Base-by-base conservation (phyloP, 2,113 vertebrate genomes). In the Beaufortia kweichowensis region DNA sequence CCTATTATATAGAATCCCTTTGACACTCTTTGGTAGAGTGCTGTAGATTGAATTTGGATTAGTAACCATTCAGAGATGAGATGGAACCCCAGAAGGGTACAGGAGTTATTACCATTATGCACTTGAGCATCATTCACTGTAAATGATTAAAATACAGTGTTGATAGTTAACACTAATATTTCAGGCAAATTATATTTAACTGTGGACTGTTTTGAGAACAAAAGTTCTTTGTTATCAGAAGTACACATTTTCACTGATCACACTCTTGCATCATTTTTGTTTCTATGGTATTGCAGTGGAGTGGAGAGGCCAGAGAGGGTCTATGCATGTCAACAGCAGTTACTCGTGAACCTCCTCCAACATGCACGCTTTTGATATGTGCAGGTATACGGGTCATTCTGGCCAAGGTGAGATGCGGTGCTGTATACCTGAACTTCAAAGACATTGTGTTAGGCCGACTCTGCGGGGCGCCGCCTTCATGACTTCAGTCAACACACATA, bases 321-420 rank as follows among this genome's bases (percentile, higher is more conserved):
- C 31, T 57, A 14, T 82, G 31, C 43, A 33, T 3, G 17, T 63
- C 28, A 59, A 57, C 69, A 69, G 56, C 56, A 56, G 11, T 74
- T 80, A 79, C 78, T 82, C 24, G 8, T 17, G 64, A 65, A 31
- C 11, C 19, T 66, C 6, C 31, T 61, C 35, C 70, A 57, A 60
- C 55, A 73, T 0, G 26, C 55, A 48, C 17, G 2, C 70, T 73
- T 73, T 60, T 60, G 35, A 73, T 73, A 73, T 46, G 53, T 39
- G 35, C 59, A 79, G 69, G 75, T 55, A 66, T 86, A 88, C 84
- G 88, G 87, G 87, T 90, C 88, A 84, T 84, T 80, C 77, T 83
- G 87, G 86, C 83, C 88, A 88, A 92, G 88, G 90, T 90, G 88
- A 90, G 84, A 81, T 29, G 19, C 59, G 33, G 69, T 70, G 81